Evolutionary conservation across 2,888 invertebrate genomes (phyloP).

Genomic region (Caenorhabditis doughertyi): DNA sequence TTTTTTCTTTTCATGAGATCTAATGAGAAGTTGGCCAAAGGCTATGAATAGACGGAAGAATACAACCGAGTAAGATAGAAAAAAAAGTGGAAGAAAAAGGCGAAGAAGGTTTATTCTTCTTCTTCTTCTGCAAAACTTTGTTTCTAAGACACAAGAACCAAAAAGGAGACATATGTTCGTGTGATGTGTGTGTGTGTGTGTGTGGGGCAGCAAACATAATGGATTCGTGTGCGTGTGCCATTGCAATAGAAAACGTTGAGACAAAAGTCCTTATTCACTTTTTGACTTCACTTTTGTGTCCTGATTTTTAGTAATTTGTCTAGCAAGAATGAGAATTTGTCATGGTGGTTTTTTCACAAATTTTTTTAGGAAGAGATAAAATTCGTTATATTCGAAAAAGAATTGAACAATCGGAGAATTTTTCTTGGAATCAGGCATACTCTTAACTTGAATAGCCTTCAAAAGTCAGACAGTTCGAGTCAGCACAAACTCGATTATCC

Average conservation of each 20-base stretch:
- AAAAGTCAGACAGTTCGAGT: too few species aligned
- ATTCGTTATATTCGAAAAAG: too few species aligned
- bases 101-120: conserved; percentile 45
- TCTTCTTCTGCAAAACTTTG: conserved; percentile 34
- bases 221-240: conserved; percentile 40
- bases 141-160: conserved; percentile 9
- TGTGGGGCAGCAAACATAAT: conserved; percentile 46
- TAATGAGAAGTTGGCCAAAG: conserved; percentile 63
- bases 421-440: too few species aligned
- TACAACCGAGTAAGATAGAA: neutral
- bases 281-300: conserved; percentile 1
- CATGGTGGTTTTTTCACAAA: too few species aligned
- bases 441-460: too few species aligned
- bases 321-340: too few species aligned
- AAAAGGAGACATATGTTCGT: conserved; percentile 55
- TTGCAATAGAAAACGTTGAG: conserved; percentile 16
- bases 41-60: conserved; percentile 34
- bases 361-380: too few species aligned
- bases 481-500: too few species aligned
- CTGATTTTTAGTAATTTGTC: neutral
- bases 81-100: conserved; percentile 23
- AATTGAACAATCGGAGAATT: too few species aligned
- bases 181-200: neutral
- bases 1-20: conserved; percentile 44
- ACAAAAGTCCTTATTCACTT: conserved; percentile 23